Evolutionary conservation across 2,797 vertebrate species (phyloP).

Genomic region (Squalus acanthias): DNA sequence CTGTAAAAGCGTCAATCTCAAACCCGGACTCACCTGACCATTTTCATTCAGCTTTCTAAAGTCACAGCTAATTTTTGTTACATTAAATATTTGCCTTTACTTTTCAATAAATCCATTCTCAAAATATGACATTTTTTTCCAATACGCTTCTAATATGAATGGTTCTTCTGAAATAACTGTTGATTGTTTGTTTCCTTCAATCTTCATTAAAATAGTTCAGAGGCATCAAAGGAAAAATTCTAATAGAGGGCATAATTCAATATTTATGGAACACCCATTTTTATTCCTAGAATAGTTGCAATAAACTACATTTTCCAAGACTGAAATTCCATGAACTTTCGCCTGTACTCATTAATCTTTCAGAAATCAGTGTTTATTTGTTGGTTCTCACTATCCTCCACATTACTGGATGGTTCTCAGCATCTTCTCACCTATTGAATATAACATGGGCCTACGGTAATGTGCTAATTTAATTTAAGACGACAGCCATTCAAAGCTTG

Average conservation of each 20-base stretch:
- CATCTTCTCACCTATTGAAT: neutral
- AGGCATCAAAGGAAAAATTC: neutral
- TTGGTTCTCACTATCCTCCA: too few relatives aligned
- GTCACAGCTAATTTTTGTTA: neutral
- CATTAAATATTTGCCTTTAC: neutral
- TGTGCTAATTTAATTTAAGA: neutral
- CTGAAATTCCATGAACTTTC: neutral
- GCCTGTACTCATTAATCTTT: neutral
- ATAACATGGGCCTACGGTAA: neutral
- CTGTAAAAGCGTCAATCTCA: neutral
- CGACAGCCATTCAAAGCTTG: neutral
- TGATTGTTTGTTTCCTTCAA: neutral
- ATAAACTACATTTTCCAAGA: neutral
- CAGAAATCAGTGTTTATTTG: neutral
- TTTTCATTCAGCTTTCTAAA: neutral
- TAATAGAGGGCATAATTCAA: neutral
- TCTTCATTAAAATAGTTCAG: neutral
- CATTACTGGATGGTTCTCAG: too few relatives aligned
- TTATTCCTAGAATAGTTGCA: neutral
- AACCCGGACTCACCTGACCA: neutral
- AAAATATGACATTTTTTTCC: neutral
- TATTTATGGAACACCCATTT: neutral
- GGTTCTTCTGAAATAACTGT: too few relatives aligned
- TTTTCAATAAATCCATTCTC: neutral
- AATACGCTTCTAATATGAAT: neutral